These are phyloP conservation scores for Molanna angustata DNA, from an alignment of 2,888 invertebrate species.

Conservation along the genomic window DNA sequence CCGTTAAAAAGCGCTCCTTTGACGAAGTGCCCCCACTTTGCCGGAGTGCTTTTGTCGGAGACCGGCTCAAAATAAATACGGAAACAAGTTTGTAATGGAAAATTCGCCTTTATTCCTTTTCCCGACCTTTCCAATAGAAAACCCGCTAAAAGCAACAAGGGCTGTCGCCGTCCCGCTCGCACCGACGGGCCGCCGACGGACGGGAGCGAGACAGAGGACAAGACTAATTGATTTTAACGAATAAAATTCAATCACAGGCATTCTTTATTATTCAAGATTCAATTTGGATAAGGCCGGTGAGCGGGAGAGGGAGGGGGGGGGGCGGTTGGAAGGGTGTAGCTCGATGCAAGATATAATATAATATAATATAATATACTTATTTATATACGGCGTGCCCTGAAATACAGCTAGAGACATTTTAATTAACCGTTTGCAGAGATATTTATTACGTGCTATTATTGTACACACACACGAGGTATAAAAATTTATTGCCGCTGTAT, in stretches of 20 bases:
- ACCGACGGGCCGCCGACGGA: not conserved
- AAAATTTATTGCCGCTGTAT: no score
- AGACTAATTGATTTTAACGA: constrained; percentile 61
- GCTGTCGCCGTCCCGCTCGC: constrained; percentile 35
- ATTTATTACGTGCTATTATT: no score
- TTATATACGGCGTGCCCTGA: no score
- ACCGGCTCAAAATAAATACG: constrained; percentile 16
- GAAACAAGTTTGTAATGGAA: constrained; percentile 19
- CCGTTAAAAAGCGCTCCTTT: not conserved
- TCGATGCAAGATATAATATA: not conserved
- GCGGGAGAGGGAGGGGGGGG: constrained; percentile 34
- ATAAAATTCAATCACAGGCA: constrained; percentile 60
- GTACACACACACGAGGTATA: no score
- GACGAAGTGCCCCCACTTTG: not conserved
- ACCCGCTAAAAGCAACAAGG: constrained; percentile 27
- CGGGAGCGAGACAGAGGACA: constrained; percentile 35
- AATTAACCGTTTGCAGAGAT: no score
- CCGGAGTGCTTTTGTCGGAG: not conserved
- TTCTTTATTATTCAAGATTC: constrained; percentile 62
- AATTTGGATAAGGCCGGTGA: constrained; percentile 55
- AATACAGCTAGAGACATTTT: no score
- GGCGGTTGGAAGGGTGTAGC: constrained; percentile 45
- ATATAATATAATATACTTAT: no score
- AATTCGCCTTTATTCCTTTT: constrained; percentile 28
- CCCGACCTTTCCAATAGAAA: constrained; percentile 24